Evolutionary conservation across 2,113 vertebrate species (phyloP).

Genomic region (Xiphias gladius): DNA sequence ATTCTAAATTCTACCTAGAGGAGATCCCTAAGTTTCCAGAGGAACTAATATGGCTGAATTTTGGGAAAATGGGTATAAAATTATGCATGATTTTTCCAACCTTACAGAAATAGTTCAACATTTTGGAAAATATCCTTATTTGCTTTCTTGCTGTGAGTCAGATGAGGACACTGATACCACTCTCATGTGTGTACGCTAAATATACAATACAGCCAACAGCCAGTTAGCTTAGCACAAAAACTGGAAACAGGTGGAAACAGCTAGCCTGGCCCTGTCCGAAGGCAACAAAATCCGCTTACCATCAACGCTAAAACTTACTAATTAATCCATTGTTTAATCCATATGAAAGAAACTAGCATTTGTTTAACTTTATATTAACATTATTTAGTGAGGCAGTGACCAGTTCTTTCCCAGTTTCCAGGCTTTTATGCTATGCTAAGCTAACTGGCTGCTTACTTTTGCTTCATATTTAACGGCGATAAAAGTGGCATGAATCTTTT

Average conservation of each 20-base stretch:
- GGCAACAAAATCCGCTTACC: not conserved
- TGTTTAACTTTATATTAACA: not conserved
- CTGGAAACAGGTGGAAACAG: not conserved
- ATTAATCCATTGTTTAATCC: not conserved
- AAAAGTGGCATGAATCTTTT: not conserved
- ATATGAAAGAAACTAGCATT: not conserved
- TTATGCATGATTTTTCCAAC: not conserved
- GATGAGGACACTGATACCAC: not conserved
- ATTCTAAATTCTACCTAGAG: not conserved
- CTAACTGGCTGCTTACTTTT: not conserved
- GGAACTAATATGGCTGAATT: not conserved
- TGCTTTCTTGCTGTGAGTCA: not conserved
- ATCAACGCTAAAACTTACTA: too few species aligned
- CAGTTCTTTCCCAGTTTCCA: not conserved
- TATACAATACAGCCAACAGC: not conserved
- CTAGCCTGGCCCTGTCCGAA: not conserved
- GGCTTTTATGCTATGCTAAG: slow-evolving; percentile 3
- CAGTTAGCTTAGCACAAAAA: not conserved
- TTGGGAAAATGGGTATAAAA: not conserved
- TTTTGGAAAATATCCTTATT: too few species aligned
- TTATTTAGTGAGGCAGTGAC: not conserved
- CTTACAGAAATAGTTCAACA: not conserved
- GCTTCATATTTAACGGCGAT: not conserved
- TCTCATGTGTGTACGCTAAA: not conserved
- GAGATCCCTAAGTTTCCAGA: not conserved